phyloP scores from a whole-genome alignment of 2,797 vertebrate species.

The Sebastes ruberrimus region DNA sequence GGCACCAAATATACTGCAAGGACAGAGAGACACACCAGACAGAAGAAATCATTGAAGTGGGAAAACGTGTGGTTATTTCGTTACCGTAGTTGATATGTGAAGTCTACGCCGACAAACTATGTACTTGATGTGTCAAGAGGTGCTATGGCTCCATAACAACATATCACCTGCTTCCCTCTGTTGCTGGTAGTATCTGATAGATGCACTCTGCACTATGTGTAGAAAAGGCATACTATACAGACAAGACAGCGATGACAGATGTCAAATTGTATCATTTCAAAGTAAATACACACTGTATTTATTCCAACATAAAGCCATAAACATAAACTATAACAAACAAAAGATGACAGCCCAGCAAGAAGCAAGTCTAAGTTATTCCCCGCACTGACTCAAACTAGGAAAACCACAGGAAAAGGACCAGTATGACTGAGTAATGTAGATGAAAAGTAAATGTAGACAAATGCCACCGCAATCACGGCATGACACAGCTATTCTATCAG shows the following conservation, averaged over 20 bases:
- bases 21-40: slow-evolving; percentile 10
- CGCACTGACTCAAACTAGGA: not conserved
- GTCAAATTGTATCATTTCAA: not conserved
- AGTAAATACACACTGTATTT: too few relatives aligned
- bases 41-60: not conserved
- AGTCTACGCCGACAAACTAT: not conserved
- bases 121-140: not conserved
- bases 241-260: not conserved
- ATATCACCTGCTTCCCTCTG: not conserved
- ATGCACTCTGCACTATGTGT: not conserved
- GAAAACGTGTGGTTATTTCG: not conserved
- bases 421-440: not conserved
- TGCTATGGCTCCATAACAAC: not conserved
- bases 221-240: not conserved
- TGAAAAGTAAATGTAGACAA: not conserved
- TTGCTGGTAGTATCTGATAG: not conserved
- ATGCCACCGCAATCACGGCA: not conserved
- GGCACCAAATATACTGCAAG: slow-evolving; percentile 96
- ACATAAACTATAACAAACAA: not conserved
- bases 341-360: not conserved
- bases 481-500: not conserved
- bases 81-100: not conserved
- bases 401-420: not conserved
- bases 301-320: not conserved
- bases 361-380: too few relatives aligned